Evolutionary conservation across 2,113 vertebrate species (phyloP), one percentile per base, ranked within the genome.

Genomic region (Mionectes macconnelli): DNA sequence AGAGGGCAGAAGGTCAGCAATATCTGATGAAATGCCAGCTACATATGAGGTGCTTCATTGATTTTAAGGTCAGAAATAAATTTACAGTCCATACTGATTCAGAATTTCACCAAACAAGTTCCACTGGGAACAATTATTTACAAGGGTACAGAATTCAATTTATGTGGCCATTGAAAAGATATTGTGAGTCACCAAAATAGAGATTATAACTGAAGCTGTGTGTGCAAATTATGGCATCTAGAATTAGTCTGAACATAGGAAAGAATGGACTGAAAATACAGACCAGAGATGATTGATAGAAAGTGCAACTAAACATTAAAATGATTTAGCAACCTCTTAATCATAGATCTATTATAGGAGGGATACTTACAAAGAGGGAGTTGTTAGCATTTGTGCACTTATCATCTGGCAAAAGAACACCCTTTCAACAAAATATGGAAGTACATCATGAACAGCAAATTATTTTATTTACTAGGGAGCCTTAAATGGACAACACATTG

Each of bases 281-380:
- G 33, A 67, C 23, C 21, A 37, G 60, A 59, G 27, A 18, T 21
- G 7, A 95, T 11, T 63, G 55, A 59, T 22, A 81, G 47, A 74
- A 93, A 90, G 44, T 24, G 74, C 18, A 92, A 90, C 89, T 81
- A 91, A 83, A 70, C 33, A 39, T 74, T 78, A 59, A 94, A 88
- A 81, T 70, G 67, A 67, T 84, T 64, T 28, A 87, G 27, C 72
- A 81, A 62, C 22, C 40, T 81, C 37, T 92, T 84, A 87, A 79
- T 89, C 86, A 64, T 14, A 47, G 22, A 68, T 44, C 10, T 84
- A 2, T 42, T 84, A 28, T 19, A 81, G 31, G 3, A 2, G 18
- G 5, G 56, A 59, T 30, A 55, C 9, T 55, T 68, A 78, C 22
- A 42, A 81, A 80, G 60, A 23, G 21, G 60, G 31, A 80, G 42